Conservation (phyloP, 2,113 vertebrate genomes). For the Aegotheles bennettii region DNA sequence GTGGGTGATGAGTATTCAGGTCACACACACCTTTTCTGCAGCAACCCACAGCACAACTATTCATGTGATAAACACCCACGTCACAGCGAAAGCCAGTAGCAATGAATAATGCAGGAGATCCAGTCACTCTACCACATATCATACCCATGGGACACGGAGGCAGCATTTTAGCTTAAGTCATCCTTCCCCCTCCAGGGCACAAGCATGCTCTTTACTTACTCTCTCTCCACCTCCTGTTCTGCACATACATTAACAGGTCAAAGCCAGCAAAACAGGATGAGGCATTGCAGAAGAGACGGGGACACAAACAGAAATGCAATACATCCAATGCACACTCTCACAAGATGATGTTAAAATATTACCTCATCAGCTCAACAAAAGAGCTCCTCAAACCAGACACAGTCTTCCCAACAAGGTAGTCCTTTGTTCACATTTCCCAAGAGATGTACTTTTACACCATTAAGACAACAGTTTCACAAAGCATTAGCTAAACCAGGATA, state of each 20-base stretch:
- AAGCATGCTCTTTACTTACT: neutral
- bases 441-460: neutral
- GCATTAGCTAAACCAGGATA: neutral
- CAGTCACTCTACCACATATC: neutral
- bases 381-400: neutral
- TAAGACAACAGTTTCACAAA: neutral
- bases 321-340: neutral
- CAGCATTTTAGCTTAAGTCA: conserved; percentile 1
- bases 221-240: neutral
- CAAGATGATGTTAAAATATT: neutral
- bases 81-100: conserved; percentile 6
- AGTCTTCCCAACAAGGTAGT: neutral
- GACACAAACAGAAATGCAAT: neutral
- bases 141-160: conserved; percentile 7
- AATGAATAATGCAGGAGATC: conserved; percentile 56
- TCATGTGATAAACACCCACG: conserved; percentile 33
- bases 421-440: neutral
- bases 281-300: neutral
- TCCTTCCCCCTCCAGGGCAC: neutral
- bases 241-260: neutral
- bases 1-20: conserved; percentile 14
- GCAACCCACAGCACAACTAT: conserved; percentile 23
- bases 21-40: conserved; percentile 41
- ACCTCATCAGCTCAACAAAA: neutral
- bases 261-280: neutral